Evolutionary conservation across 2,113 vertebrate species (phyloP), one percentile per base, ranked within the genome.

Genomic region (Dipodomys ordii): DNA sequence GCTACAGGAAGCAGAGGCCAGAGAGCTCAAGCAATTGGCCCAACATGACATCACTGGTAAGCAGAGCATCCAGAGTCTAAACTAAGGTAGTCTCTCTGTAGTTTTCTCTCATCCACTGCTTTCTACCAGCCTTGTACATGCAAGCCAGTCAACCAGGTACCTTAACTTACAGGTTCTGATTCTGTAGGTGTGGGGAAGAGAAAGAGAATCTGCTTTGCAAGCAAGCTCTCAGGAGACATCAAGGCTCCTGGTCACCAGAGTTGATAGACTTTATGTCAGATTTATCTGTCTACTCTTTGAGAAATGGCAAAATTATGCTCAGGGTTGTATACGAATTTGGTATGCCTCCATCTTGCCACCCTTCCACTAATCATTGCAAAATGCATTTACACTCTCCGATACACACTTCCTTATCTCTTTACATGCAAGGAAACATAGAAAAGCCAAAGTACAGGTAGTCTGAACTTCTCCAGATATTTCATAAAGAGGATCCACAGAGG

Each of bases 1-100:
- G 6, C 64, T 49, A 11, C 0, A 28, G 74, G 35, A 53, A 69
- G 53, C 27, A 57, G 92, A 77, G 57, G 60, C 53, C 65, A 5
- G 68, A 7, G 12, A 87, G 1, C 4, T 35, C 2, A 74, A 65
- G 82, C 13, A 64, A 27, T n/a, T 27, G 76, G 19, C 30, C 30
- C 2, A 3, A 11, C 10, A 11, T 6, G 35, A 27, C 0, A 15
- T 25, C 6, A 18, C 22, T 1, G 8, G 20, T 7, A 16, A 73
- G 23, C 20, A 39, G 35, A 7, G 20, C 1, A 10, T 20, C 18
- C 49, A 39, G 65, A 49, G 19, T 62, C 11, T 30, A 67, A 78
- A 78, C 5, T 28, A 28, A 60, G 69, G 20, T 15, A 25, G 92
- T 60, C 35, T 62, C 20, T 22, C 49, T 49, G 49, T 49, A 49